phyloP scores from a whole-genome alignment of 2,113 vertebrate species.

The Calyptomena viridis region DNA sequence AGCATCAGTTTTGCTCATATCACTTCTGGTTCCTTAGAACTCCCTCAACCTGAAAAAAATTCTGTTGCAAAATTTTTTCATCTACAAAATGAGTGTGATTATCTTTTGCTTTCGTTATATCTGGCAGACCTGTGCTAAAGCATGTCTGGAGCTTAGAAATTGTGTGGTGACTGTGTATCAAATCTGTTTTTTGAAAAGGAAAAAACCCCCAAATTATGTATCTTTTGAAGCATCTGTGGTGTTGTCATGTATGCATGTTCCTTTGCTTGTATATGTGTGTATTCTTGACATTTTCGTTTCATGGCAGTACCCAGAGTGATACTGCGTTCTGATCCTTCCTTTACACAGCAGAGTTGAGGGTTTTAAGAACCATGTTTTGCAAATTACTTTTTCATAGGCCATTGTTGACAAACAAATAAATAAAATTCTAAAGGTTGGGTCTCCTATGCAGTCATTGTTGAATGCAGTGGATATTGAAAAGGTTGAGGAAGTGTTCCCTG shows the following conservation, averaged over 20 bases:
- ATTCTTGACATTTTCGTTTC: neutral
- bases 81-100: neutral
- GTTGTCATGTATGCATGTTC: neutral
- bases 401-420: neutral
- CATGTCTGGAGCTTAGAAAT: neutral
- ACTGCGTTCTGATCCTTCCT: neutral
- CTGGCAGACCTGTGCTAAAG: neutral
- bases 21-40: neutral
- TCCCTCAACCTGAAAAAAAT: neutral
- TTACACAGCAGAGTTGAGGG: neutral
- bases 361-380: neutral
- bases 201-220: fast-evolving
- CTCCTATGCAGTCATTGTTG: neutral
- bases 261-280: neutral
- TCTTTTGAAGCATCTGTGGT: neutral
- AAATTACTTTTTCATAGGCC: neutral
- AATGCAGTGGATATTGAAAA: neutral
- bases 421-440: neutral
- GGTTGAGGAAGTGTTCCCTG: neutral
- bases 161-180: neutral
- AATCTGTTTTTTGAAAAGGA: neutral
- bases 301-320: neutral
- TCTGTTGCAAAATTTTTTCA: neutral
- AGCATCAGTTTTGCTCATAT: neutral
- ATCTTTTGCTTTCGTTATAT: neutral